These are phyloP conservation scores for Picathartes gymnocephalus DNA, from an alignment of 2,113 vertebrate genomes.

Conservation along the genomic window DNA sequence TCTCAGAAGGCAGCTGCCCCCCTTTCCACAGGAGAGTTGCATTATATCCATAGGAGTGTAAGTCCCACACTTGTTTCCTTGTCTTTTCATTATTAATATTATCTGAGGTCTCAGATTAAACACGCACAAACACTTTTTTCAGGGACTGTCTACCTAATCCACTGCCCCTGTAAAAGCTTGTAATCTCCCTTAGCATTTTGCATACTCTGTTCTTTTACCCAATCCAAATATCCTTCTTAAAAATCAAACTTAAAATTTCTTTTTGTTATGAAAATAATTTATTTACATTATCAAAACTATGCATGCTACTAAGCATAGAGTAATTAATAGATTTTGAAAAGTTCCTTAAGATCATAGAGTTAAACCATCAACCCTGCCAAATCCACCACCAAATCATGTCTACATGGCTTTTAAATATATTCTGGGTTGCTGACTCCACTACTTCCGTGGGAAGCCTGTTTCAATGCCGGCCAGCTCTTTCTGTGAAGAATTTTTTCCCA, in stretches of 20 bases:
- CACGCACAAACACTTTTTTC: background rate
- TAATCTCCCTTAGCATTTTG: background rate
- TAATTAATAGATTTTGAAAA: background rate
- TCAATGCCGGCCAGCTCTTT: background rate
- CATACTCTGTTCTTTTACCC: background rate
- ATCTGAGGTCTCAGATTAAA: background rate
- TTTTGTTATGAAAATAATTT: background rate
- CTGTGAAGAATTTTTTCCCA: background rate
- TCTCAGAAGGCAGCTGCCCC: background rate
- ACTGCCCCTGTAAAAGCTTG: background rate
- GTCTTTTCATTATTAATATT: background rate
- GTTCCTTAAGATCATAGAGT: background rate
- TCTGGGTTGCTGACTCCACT: background rate
- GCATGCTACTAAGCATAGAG: background rate
- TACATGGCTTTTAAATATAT: background rate
- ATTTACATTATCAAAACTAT: background rate
- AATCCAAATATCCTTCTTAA: background rate
- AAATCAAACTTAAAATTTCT: background rate
- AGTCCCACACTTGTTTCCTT: background rate
- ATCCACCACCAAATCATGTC: background rate
- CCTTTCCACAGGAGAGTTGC: background rate
- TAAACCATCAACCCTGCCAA: background rate
- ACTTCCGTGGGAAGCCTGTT: background rate
- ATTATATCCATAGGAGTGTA: background rate
- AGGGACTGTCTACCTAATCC: background rate